phyloP scores from a whole-genome alignment of 92 coral and sea anemone genomes.

The Actinernus sp. region DNA sequence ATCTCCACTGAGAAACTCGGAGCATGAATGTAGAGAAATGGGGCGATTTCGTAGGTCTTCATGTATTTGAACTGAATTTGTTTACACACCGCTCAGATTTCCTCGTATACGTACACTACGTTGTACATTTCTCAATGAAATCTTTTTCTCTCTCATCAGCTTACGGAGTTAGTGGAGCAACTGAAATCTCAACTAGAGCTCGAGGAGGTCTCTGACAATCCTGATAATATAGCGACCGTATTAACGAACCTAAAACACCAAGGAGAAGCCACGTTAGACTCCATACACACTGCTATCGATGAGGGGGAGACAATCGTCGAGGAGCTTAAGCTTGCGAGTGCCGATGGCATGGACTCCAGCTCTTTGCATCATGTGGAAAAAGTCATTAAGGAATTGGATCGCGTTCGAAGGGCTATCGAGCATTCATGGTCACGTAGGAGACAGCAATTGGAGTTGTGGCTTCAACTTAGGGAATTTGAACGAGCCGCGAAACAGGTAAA shows the following conservation, averaged over 20 bases:
- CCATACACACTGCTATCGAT: conserved; percentile 93
- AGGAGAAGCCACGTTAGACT: conserved; percentile 94
- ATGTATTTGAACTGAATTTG: background rate
- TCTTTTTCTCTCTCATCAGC: conserved; percentile 62
- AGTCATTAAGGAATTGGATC: conserved; percentile 93
- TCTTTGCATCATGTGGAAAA: conserved; percentile 97
- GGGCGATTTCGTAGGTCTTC: conserved; percentile 33
- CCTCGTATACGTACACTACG: background rate
- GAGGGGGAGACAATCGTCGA: conserved; percentile 96
- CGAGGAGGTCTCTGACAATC: conserved; percentile 98
- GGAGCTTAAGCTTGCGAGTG: conserved; percentile 87
- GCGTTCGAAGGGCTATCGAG: conserved; percentile 91
- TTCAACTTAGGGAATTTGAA: conserved; percentile 95
- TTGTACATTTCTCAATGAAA: background rate
- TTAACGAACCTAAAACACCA: conserved; percentile 92
- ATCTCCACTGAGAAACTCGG: background rate
- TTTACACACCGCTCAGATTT: conserved; percentile 4
- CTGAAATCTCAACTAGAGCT: conserved; percentile 92
- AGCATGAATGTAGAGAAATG: conserved; percentile 23
- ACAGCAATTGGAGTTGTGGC: conserved; percentile 96
- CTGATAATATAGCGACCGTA: conserved; percentile 96
- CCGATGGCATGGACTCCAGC: conserved; percentile 89
- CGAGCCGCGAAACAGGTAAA: conserved; percentile 95
- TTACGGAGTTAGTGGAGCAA: conserved; percentile 92
- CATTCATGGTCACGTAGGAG: conserved; percentile 96